phyloP scores from a whole-genome alignment of 1,140 invertebrate species.

The Drosophila mayri region DNA sequence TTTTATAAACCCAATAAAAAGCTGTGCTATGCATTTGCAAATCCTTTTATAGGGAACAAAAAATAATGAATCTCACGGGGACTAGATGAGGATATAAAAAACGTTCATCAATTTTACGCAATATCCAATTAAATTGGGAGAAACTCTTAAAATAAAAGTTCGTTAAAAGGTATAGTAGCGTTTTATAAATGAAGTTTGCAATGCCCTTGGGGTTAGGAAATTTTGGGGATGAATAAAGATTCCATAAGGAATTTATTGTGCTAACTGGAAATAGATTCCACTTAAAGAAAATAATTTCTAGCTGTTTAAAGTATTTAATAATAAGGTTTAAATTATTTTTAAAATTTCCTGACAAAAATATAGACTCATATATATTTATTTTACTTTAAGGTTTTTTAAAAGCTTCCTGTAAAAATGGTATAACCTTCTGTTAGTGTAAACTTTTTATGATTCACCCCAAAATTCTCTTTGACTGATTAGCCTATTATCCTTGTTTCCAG shows the following conservation, averaged over 20 bases:
- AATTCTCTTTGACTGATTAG: constrained; percentile 5
- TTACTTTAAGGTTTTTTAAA: too few species aligned
- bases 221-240: neutral
- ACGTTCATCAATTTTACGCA: constrained; percentile 6
- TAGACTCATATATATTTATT: too few species aligned
- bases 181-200: neutral
- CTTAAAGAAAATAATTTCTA: neutral
- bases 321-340: neutral
- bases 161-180: neutral
- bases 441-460: neutral
- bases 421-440: too few species aligned
- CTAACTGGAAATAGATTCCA: rapidly evolving
- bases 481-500: neutral
- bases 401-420: too few species aligned
- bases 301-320: neutral
- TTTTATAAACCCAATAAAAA: constrained; percentile 32
- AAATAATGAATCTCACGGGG: neutral
- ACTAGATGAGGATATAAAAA: constrained; percentile 17
- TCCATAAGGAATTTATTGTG: neutral
- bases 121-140: neutral
- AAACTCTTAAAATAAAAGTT: neutral
- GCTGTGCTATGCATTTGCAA: neutral
- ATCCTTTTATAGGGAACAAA: neutral
- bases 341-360: neutral
- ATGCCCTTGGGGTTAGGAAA: neutral